phyloP scores from a whole-genome alignment of 2,888 invertebrate genomes.

The Amblyteles armatorius region DNA sequence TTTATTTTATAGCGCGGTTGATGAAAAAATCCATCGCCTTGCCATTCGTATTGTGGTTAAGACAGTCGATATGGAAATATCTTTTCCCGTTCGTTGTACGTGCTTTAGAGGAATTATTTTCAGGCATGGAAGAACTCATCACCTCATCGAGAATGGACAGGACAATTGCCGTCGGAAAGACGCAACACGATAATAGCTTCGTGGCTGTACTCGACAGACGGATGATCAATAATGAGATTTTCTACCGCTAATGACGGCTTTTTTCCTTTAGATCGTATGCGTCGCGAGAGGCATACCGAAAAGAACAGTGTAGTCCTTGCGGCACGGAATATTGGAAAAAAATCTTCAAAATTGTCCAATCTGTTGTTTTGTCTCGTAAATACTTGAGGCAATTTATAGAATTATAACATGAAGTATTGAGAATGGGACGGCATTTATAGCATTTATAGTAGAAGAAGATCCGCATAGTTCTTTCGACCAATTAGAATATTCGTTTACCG shows the following conservation, averaged over 20 bases:
- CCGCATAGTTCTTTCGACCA: neutral
- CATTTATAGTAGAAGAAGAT: neutral
- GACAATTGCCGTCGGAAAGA: neutral
- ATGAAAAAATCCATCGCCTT: neutral
- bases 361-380: neutral
- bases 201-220: neutral
- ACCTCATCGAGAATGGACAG: constrained; percentile 2
- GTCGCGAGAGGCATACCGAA: neutral
- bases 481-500: neutral
- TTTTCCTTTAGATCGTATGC: neutral
- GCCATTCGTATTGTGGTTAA: neutral
- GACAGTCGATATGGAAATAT: neutral
- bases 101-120: neutral
- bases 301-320: neutral
- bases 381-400: neutral
- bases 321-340: neutral
- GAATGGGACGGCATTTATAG: no score
- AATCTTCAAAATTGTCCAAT: neutral
- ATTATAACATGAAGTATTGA: no score
- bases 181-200: neutral
- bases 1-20: constrained; percentile 18
- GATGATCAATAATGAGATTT: neutral
- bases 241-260: neutral
- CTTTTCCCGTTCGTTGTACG: neutral
- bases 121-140: neutral